Percentiles rank a stretch among this genome's conserved stretches.
Evolutionary conservation across 1,140 invertebrate species (phyloP).

Genomic region (Yoshiicerus persimilis): DNA sequence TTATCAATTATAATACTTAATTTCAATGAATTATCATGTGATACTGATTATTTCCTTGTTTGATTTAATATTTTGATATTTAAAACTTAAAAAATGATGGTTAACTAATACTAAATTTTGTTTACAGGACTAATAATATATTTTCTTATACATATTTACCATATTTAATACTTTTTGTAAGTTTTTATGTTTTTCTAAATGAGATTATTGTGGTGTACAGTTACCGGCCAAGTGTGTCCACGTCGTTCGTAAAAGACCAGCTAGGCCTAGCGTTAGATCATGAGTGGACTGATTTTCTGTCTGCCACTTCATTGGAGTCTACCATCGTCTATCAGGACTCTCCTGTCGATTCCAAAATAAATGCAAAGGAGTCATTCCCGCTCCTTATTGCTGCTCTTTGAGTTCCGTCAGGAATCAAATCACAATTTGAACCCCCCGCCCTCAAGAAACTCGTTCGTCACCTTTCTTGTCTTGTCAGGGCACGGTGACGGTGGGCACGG

Average conservation of each 20-base stretch:
- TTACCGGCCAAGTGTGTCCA: conserved; percentile 45
- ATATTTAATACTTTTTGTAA: background rate
- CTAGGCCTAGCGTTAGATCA: conserved; percentile 38
- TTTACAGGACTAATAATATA: background rate
- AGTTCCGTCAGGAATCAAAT: no score
- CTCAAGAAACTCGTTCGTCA: no score
- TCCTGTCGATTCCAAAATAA: conserved; percentile 44
- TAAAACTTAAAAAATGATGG: background rate
- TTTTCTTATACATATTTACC: background rate
- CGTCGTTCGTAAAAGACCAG: conserved; percentile 44
- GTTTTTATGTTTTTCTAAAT: conserved; percentile 1
- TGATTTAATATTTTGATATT: no score
- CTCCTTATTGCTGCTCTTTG: conserved; percentile 24
- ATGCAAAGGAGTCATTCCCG: conserved; percentile 44
- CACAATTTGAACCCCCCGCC: no score
- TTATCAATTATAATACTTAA: no score
- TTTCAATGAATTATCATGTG: no score
- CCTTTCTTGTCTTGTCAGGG: no score
- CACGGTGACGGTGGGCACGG: no score
- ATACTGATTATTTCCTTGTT: no score
- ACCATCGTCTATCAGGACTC: conserved; percentile 45
- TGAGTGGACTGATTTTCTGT: conserved; percentile 46
- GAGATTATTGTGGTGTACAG: conserved; percentile 41
- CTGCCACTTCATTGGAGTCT: conserved; percentile 43
- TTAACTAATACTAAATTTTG: background rate